These are phyloP conservation scores for Pyxicephalus adspersus DNA, from an alignment of 2,113 vertebrate species.

Conservation along the genomic window DNA sequence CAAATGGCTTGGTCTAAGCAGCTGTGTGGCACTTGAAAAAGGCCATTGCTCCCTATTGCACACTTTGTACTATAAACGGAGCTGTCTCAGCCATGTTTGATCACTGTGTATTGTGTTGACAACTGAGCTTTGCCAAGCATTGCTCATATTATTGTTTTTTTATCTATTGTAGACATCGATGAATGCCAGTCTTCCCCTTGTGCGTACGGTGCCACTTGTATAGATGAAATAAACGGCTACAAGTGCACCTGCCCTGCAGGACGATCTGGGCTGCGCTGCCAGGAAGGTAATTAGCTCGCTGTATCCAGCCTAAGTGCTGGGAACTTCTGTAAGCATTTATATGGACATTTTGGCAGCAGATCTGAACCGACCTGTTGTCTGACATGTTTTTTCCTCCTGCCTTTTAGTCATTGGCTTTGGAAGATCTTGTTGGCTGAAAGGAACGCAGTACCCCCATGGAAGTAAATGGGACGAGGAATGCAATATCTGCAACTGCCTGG, in stretches of 20 bases:
- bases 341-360: neutral
- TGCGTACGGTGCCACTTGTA: conserved; percentile 87
- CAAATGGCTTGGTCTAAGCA: neutral
- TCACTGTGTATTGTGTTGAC: conserved; percentile 4
- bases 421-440: conserved; percentile 82
- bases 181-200: conserved; percentile 96
- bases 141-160: conserved; percentile 34
- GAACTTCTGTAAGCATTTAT: neutral
- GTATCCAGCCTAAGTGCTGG: neutral
- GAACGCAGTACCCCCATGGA: conserved; percentile 81
- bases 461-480: conserved; percentile 89
- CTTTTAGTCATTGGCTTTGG: conserved; percentile 79
- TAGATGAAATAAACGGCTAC: conserved; percentile 90
- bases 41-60: neutral
- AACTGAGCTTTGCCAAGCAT: neutral
- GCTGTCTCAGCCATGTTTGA: neutral
- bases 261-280: conserved; percentile 81
- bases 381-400: neutral
- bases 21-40: neutral
- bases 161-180: conserved; percentile 80
- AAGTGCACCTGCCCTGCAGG: conserved; percentile 87
- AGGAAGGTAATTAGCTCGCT: conserved; percentile 79
- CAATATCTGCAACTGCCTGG: conserved; percentile 85
- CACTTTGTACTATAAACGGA: conserved; percentile 11
- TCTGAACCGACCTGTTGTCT: neutral